Evolutionary conservation across 2,888 invertebrate genomes (phyloP).

Genomic region (Leptinotarsa haldemani): DNA sequence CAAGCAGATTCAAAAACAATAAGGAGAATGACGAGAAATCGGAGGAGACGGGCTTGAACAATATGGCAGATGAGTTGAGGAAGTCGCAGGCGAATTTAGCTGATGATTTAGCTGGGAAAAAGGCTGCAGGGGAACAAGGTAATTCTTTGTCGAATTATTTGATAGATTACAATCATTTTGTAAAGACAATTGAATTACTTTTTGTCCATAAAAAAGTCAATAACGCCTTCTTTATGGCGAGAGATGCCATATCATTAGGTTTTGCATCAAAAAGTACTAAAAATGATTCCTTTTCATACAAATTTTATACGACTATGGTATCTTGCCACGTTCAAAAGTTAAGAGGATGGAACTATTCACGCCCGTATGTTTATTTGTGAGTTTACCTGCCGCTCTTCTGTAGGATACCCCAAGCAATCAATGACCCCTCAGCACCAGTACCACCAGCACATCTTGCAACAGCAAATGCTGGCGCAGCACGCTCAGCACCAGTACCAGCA

Average conservation of each 20-base stretch:
- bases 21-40: conserved; percentile 72
- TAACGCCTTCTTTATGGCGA: too few relatives aligned
- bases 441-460: conserved; percentile 65
- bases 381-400: not conserved
- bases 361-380: too few relatives aligned
- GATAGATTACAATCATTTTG: too few relatives aligned
- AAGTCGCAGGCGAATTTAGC: conserved; percentile 64
- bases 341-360: too few relatives aligned
- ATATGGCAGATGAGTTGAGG: conserved; percentile 71
- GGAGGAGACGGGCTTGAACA: conserved; percentile 71
- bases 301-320: too few relatives aligned
- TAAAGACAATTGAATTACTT: too few relatives aligned
- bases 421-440: conserved; percentile 59
- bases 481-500: conserved; percentile 55
- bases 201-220: too few relatives aligned
- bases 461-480: conserved; percentile 66
- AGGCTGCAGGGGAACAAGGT: conserved; percentile 69
- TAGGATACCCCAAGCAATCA: conserved; percentile 70
- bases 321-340: too few relatives aligned
- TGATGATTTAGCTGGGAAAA: conserved; percentile 50
- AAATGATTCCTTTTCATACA: too few relatives aligned
- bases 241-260: too few relatives aligned
- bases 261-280: too few relatives aligned
- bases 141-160: conserved; percentile 46
- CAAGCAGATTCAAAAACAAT: conserved; percentile 79